Evolutionary conservation across 2,797 vertebrate genomes (phyloP).

Genomic region (Anguilla anguilla): DNA sequence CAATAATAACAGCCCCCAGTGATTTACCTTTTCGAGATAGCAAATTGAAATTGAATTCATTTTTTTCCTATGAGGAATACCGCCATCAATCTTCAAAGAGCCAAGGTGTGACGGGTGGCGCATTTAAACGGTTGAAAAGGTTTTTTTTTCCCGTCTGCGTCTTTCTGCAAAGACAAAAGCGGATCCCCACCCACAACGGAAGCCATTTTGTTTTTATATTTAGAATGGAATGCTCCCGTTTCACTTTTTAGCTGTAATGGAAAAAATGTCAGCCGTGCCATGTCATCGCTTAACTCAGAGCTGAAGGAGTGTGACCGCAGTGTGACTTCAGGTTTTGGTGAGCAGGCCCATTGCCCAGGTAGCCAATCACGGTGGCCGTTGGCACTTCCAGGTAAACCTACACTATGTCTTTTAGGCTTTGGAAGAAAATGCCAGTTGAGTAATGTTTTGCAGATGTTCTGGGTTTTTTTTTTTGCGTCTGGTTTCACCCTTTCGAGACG

Average conservation of each 20-base stretch:
- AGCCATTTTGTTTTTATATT: background rate
- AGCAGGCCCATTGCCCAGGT: background rate
- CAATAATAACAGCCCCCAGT: too few relatives aligned
- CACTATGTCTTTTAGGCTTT: background rate
- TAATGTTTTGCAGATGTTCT: background rate
- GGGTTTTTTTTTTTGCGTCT: background rate
- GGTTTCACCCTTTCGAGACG: background rate
- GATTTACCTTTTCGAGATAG: slow-evolving; percentile 4
- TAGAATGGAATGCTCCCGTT: background rate
- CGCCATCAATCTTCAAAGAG: background rate
- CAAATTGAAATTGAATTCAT: background rate
- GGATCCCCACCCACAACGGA: background rate
- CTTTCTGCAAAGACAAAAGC: background rate
- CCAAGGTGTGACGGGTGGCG: background rate
- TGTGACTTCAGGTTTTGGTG: background rate
- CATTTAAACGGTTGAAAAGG: background rate
- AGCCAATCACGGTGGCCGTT: background rate
- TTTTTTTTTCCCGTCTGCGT: background rate
- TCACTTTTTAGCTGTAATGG: background rate
- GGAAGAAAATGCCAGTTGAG: background rate
- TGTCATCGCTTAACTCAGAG: background rate
- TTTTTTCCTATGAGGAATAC: background rate
- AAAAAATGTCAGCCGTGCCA: background rate
- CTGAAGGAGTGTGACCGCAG: background rate
- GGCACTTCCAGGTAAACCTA: background rate